These are phyloP conservation scores for Acropora yongei DNA, from an alignment of 64 coral and sea anemone species.

Conservation along the genomic window DNA sequence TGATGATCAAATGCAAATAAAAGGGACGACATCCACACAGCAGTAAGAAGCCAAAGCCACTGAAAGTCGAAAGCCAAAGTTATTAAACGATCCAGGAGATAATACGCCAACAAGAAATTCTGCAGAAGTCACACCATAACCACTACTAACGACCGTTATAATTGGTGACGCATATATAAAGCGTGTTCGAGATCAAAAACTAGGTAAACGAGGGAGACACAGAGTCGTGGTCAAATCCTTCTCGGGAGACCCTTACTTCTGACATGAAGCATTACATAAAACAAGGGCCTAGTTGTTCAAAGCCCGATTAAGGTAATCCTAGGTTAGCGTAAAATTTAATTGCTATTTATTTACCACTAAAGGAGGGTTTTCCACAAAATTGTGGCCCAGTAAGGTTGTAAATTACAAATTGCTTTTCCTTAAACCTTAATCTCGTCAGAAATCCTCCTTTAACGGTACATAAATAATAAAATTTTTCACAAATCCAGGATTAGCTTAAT, in stretches of 20 bases:
- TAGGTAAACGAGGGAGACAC: neutral
- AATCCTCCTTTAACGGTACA: too few relatives aligned
- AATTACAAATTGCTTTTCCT: too few relatives aligned
- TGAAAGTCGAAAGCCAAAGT: too few relatives aligned
- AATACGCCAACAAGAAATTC: neutral
- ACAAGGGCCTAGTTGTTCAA: neutral
- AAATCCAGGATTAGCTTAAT: too few relatives aligned
- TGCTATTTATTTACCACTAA: too few relatives aligned
- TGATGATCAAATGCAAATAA: neutral
- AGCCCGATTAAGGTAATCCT: too few relatives aligned
- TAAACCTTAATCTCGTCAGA: too few relatives aligned
- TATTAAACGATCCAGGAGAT: neutral
- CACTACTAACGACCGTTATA: neutral
- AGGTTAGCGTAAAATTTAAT: too few relatives aligned
- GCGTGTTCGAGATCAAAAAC: too few relatives aligned
- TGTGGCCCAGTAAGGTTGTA: too few relatives aligned
- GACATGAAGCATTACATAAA: conserved; percentile 4
- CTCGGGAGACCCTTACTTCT: neutral
- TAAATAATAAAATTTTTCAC: too few relatives aligned
- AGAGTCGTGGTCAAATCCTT: conserved; percentile 8
- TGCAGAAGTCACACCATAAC: conserved; percentile 2
- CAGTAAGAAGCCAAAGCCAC: neutral
- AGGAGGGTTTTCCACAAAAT: too few relatives aligned
- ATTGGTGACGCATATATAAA: neutral
- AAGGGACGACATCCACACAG: neutral